Percentiles rank a stretch among this genome's conserved stretches.
phyloP scores from a whole-genome alignment of 2,888 invertebrate genomes.

The Megaustenia siamemsis region DNA sequence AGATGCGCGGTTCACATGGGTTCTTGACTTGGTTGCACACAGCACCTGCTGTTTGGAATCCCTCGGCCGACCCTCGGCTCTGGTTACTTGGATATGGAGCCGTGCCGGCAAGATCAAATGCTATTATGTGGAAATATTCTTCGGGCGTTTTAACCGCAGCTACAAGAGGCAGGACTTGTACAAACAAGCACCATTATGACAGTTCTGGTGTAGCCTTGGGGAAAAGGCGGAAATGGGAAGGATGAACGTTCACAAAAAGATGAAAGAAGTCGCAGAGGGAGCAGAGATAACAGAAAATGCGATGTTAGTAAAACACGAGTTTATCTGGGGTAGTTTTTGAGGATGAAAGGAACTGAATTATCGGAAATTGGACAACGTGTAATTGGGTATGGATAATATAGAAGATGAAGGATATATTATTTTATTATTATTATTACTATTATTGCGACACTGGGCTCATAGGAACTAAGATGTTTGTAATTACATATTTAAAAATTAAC shows the following conservation, averaged over 20 bases:
- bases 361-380: background rate
- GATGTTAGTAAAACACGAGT: background rate
- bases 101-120: constrained; percentile 15
- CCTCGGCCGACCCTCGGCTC: background rate
- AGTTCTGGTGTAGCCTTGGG: background rate
- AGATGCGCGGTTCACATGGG: background rate
- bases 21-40: background rate
- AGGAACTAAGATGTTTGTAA: too few relatives aligned
- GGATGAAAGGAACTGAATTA: background rate
- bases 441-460: too few relatives aligned
- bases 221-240: background rate
- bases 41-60: background rate
- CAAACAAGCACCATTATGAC: constrained; percentile 36
- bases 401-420: too few relatives aligned
- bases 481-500: too few relatives aligned
- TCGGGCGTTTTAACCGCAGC: background rate
- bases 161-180: background rate
- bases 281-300: constrained; percentile 2
- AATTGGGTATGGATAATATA: background rate
- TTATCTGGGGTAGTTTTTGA: background rate
- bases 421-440: too few relatives aligned
- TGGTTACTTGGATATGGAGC: constrained; percentile 2
- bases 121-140: constrained; percentile 33
- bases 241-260: background rate
- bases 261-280: constrained; percentile 18